Evolutionary conservation across 2,888 invertebrate genomes (phyloP).

Genomic region (Lasioglossum villosulum): DNA sequence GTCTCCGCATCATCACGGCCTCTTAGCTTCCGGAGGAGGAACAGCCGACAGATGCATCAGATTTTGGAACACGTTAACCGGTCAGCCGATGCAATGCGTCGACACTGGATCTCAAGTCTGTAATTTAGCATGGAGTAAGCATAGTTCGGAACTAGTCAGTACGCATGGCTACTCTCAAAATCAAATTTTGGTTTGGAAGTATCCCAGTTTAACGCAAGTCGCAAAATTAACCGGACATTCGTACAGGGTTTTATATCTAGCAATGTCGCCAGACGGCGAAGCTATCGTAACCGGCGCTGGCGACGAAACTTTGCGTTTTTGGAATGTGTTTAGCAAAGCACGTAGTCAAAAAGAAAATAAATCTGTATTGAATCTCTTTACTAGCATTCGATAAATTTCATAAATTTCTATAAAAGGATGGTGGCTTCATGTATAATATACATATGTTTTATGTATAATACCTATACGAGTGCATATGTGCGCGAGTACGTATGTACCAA

Average conservation of each 20-base stretch:
- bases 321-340: slow-evolving; percentile 99
- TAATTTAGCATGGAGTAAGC: slow-evolving; percentile 99
- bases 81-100: slow-evolving; percentile 98
- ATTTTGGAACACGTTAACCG: slow-evolving; percentile 99
- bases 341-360: slow-evolving; percentile 97
- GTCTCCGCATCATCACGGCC: slow-evolving; percentile 99
- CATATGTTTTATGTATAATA: slow-evolving; percentile 23
- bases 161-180: slow-evolving; percentile 99
- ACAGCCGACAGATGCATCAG: slow-evolving; percentile 98
- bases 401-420: slow-evolving; percentile 77
- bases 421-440: slow-evolving; percentile 57
- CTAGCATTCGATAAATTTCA: slow-evolving; percentile 91
- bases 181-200: slow-evolving; percentile 99
- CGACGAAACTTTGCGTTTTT: slow-evolving; percentile 98
- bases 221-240: slow-evolving; percentile 99
- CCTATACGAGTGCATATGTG: not conserved
- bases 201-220: slow-evolving; percentile 98
- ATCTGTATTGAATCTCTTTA: slow-evolving; percentile 96
- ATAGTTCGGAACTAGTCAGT: slow-evolving; percentile 98
- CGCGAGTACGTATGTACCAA: slow-evolving; percentile 32
- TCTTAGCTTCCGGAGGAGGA: slow-evolving; percentile 99
- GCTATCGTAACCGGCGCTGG: slow-evolving; percentile 99
- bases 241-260: slow-evolving; percentile 97
- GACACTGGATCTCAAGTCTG: slow-evolving; percentile 99
- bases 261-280: slow-evolving; percentile 98